Percentiles rank a stretch among this genome's conserved stretches.
phyloP scores from a whole-genome alignment of 2,113 vertebrate genomes.

The Zosterops hypoxanthus region DNA sequence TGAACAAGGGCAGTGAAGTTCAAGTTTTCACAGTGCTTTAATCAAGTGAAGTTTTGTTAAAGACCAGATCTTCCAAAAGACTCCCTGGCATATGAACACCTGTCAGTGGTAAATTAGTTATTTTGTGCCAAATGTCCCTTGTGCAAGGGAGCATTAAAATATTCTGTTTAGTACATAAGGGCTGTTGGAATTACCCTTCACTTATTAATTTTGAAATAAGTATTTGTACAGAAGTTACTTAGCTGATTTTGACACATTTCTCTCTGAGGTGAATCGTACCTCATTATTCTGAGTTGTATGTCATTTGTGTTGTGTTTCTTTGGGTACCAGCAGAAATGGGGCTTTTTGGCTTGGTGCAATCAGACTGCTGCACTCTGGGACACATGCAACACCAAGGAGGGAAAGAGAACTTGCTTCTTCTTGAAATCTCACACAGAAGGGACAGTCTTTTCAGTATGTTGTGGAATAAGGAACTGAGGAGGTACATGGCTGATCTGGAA shows the following conservation, averaged over 20 bases:
- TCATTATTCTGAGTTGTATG: background rate
- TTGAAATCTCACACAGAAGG: background rate
- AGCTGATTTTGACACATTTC: background rate
- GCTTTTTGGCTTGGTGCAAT: background rate
- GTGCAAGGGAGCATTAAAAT: background rate
- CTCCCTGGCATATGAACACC: background rate
- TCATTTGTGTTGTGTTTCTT: fast-evolving
- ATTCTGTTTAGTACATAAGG: background rate
- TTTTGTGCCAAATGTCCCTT: background rate
- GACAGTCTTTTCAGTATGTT: background rate
- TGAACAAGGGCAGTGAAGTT: background rate
- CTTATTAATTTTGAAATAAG: background rate
- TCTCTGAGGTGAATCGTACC: background rate
- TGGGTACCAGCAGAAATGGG: background rate
- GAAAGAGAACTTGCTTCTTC: background rate
- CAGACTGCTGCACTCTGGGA: background rate
- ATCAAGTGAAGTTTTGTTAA: background rate
- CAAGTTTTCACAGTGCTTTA: background rate
- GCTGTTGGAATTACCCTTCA: background rate
- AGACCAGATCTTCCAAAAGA: background rate
- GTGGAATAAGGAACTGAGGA: background rate
- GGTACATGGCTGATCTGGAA: background rate
- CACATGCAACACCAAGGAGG: background rate
- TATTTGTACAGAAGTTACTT: background rate
- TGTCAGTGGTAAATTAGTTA: background rate